phyloP scores from a whole-genome alignment of 2,113 vertebrate species.

The Oncorhynchus gorbuscha region DNA sequence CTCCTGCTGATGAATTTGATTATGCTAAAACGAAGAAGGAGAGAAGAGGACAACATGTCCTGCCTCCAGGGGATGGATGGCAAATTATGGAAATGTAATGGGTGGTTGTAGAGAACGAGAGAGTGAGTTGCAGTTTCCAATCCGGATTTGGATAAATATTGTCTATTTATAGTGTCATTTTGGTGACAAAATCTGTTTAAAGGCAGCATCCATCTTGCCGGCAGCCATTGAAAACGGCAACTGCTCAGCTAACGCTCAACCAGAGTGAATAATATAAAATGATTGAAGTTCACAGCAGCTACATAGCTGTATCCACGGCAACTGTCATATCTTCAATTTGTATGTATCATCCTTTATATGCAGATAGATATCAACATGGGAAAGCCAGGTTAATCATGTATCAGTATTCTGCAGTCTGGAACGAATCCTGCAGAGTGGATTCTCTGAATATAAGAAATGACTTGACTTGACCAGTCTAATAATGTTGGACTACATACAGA shows the following conservation, averaged over 20 bases:
- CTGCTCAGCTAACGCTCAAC: slow-evolving; percentile 25
- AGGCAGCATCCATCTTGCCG: slow-evolving; percentile 25
- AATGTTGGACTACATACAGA: no score
- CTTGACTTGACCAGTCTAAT: no score
- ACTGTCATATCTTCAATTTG: slow-evolving; percentile 11
- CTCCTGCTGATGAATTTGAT: slow-evolving; percentile 15
- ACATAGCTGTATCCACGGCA: slow-evolving; percentile 25
- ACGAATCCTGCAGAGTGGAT: no score
- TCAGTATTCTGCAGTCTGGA: no score
- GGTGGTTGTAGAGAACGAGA: not conserved
- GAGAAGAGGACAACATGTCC: slow-evolving; percentile 19
- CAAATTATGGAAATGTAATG: not conserved
- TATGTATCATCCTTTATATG: not conserved
- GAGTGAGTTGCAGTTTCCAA: not conserved
- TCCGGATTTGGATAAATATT: slow-evolving; percentile 19
- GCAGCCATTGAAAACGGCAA: slow-evolving; percentile 19
- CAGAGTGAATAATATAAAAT: slow-evolving; percentile 27
- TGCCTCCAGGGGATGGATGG: slow-evolving; percentile 9
- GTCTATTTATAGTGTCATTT: slow-evolving; percentile 34
- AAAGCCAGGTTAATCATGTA: no score
- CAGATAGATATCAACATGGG: no score
- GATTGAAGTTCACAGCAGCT: slow-evolving; percentile 1
- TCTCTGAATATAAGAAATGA: no score
- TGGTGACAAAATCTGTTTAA: slow-evolving; percentile 39
- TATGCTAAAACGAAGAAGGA: slow-evolving; percentile 16